Evolutionary conservation across 2,113 vertebrate genomes (phyloP), one percentile per base, ranked within the genome.

Genomic region (Pygoscelis adeliae): DNA sequence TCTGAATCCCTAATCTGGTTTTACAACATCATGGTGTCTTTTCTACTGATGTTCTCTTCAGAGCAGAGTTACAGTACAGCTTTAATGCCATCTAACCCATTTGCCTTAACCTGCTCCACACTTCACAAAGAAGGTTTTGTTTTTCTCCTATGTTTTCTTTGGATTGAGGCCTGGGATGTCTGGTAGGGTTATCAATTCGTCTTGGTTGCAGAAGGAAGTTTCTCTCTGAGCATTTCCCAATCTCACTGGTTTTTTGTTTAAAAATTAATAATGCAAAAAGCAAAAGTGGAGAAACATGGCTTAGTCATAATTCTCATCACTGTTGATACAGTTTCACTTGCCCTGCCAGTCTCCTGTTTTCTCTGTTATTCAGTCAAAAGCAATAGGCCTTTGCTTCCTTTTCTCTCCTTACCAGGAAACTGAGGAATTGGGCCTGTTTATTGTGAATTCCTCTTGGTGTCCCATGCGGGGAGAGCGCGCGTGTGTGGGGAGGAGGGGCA

Each of bases 171-270:
- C 46, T 66, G 58, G 30, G 29, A 22, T 95, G n/a, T 77, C 82
- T 91, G 49, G 47, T 80, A n/a, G 58, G 56, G 22, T 86, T 97
- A 94, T 95, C 93, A 77, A 1, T 80, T 93, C 53, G 34, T 72
- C 27, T 88, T 88, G 29, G 62, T 38, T 90, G 53, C 88, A 94
- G 79, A 83, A 93, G 58, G 67, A 92, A 79, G 42, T 74, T 95
- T 83, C 55, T 96, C 26, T 90, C 59, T 18, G 58, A 83, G 27
- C 58, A 32, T 86, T 90, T 95, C 70, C 53, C 55, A n/a, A 0
- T 90, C 78, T 93, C 49, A 26, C 11, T 70, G 25, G 2, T 52
- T 69, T 59, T 85, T 88, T 56, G 16, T 95, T 94, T 65, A 67
- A 92, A 90, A 83, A 70, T 16, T 29, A 85, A 22, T 79, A 80